Evolutionary conservation across 2,888 invertebrate genomes (phyloP).

Genomic region (Caenorhabditis panamensis): DNA sequence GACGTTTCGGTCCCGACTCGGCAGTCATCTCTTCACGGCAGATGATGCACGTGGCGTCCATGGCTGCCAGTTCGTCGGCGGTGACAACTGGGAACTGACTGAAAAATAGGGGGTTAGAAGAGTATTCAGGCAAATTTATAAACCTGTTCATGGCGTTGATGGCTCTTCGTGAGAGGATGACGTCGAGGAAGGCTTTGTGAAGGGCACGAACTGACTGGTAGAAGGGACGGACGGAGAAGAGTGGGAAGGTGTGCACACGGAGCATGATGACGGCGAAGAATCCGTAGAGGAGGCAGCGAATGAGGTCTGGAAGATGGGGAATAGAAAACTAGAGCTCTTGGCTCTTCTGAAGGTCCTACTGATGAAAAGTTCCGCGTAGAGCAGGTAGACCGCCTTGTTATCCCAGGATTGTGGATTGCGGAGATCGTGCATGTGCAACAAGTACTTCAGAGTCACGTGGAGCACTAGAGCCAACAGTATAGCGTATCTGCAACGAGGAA

Average conservation of each 20-base stretch:
- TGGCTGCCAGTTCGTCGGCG: conserved; percentile 72
- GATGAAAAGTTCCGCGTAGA: conserved; percentile 96
- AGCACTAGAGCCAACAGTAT: conserved; percentile 88
- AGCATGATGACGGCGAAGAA: conserved; percentile 97
- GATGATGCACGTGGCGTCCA: conserved; percentile 93
- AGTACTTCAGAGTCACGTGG: conserved; percentile 94
- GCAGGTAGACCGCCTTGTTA: conserved; percentile 96
- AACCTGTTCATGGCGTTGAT: conserved; percentile 81
- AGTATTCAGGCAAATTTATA: not conserved
- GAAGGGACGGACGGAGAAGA: conserved; percentile 99
- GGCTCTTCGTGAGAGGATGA: conserved; percentile 88
- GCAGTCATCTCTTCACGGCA: conserved; percentile 91
- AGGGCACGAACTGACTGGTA: conserved; percentile 94
- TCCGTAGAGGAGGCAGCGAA: conserved; percentile 89
- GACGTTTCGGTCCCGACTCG: conserved; percentile 87
- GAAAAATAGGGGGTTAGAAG: conserved; percentile 31
- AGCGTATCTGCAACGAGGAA: conserved; percentile 86
- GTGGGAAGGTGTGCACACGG: conserved; percentile 94
- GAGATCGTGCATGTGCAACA: conserved; percentile 90
- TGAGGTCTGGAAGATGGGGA: too few relatives aligned
- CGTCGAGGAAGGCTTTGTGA: conserved; percentile 97
- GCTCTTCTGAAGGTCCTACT: conserved; percentile 86
- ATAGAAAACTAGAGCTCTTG: not conserved
- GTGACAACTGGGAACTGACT: conserved; percentile 78
- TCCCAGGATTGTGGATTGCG: conserved; percentile 94